Conservation (phyloP, 2,113 vertebrate species). For the Myiagra hebetior region DNA sequence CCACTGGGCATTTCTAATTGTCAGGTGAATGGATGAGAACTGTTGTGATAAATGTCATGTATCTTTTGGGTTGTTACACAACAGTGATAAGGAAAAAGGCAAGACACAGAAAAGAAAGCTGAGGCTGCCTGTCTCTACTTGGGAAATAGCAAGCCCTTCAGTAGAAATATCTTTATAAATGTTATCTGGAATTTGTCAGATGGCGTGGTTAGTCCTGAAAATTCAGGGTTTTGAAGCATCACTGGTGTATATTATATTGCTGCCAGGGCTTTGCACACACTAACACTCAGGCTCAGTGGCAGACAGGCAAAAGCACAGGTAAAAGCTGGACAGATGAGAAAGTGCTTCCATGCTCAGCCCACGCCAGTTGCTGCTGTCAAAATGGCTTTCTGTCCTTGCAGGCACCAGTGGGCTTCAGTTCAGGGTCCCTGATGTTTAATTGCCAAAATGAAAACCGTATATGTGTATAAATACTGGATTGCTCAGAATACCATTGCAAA, state of each 20-base stretch:
- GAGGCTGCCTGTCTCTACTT: not conserved
- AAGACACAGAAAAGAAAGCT: not conserved
- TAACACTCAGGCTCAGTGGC: rapidly evolving
- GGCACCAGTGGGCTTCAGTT: not conserved
- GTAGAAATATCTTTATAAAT: not conserved
- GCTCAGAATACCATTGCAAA: not conserved
- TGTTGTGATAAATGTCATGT: constrained; percentile 77
- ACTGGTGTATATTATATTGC: not conserved
- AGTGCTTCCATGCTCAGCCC: not conserved
- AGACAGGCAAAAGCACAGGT: not conserved
- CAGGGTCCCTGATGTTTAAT: not conserved
- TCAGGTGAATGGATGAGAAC: constrained; percentile 67
- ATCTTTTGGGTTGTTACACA: constrained; percentile 44
- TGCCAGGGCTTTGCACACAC: not conserved
- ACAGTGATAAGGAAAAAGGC: not conserved
- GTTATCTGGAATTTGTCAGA: not conserved
- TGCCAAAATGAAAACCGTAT: not conserved
- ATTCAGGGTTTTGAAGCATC: not conserved
- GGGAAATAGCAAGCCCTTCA: not conserved
- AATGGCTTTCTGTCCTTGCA: not conserved
- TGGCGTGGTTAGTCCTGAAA: not conserved
- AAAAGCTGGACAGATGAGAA: not conserved
- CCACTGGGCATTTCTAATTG: constrained; percentile 67
- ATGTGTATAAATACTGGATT: not conserved
- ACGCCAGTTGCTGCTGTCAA: rapidly evolving